A percentile compares a stretch with the other conserved stretches of the same genome.
These are phyloP conservation scores for Hippopotamyrus pictus DNA, from an alignment of 2,797 vertebrate species.

Conservation along the genomic window DNA sequence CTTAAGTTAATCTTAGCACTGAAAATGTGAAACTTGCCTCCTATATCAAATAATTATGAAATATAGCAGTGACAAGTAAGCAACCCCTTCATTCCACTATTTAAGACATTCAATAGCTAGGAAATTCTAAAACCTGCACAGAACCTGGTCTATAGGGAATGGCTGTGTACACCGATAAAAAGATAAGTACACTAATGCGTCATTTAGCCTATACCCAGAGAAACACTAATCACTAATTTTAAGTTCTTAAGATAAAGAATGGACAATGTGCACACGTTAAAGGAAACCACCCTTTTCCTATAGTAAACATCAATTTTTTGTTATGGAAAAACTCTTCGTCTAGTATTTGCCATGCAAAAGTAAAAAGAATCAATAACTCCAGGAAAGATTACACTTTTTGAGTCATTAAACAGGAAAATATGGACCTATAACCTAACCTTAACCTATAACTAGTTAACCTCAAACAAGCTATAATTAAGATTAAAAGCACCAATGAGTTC, in stretches of 20 bases:
- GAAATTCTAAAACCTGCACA: not conserved
- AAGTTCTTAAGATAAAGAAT: not conserved
- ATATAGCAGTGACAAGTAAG: not conserved
- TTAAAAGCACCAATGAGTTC: not conserved
- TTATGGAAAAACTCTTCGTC: not conserved
- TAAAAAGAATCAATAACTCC: not conserved
- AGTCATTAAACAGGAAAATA: not conserved
- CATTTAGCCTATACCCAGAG: not conserved
- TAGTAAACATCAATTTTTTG: not conserved
- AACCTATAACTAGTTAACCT: not conserved
- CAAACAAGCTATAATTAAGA: not conserved
- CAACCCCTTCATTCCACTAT: not conserved
- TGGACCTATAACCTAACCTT: not conserved
- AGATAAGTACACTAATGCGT: not conserved
- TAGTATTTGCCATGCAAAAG: not conserved
- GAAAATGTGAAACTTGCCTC: not conserved
- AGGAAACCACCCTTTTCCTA: not conserved
- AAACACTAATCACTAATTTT: not conserved
- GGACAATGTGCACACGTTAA: not conserved
- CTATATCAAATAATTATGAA: not conserved
- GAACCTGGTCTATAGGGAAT: not conserved
- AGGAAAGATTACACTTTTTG: not conserved
- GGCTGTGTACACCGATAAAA: not conserved
- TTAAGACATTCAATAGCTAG: not conserved
- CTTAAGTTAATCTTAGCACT: not conserved